phyloP scores from a whole-genome alignment of 1,140 invertebrate genomes.

The Cyclargus thomasi region DNA sequence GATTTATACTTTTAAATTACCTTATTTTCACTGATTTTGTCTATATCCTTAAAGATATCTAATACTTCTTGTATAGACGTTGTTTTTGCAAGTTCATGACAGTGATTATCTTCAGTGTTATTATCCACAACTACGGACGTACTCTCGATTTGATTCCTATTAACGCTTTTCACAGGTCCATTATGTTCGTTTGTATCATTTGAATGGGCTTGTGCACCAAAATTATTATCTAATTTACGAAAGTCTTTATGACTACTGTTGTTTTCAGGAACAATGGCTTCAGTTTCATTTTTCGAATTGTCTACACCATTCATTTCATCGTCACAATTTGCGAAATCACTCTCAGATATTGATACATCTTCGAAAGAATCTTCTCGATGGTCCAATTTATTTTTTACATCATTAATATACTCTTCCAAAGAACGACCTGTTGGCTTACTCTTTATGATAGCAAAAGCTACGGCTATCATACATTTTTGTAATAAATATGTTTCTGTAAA shows the following conservation, averaged over 20 bases:
- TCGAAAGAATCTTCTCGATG: slow-evolving; percentile 20
- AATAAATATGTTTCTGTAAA: slow-evolving; percentile 37
- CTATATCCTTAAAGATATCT: background rate
- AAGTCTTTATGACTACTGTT: background rate
- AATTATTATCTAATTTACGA: slow-evolving; percentile 18
- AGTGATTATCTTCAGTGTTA: background rate
- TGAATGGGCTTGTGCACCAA: slow-evolving; percentile 18
- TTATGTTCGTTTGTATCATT: background rate
- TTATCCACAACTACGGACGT: background rate
- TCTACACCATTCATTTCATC: slow-evolving; percentile 18
- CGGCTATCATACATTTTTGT: slow-evolving; percentile 39
- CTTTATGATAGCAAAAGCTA: slow-evolving; percentile 41
- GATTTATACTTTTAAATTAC: background rate
- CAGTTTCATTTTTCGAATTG: slow-evolving; percentile 29
- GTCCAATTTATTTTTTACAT: slow-evolving; percentile 34
- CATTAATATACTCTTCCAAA: slow-evolving; percentile 33
- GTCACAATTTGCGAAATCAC: slow-evolving; percentile 37
- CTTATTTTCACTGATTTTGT: background rate
- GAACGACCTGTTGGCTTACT: slow-evolving; percentile 35
- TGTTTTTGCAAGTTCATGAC: background rate
- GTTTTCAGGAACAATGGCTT: slow-evolving; percentile 24
- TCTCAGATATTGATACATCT: slow-evolving; percentile 35
- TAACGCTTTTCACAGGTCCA: background rate
- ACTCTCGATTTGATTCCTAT: background rate
- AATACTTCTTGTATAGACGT: background rate